Evolutionary conservation across 2,888 invertebrate genomes (phyloP).

Genomic region (Deilephila porcellus): DNA sequence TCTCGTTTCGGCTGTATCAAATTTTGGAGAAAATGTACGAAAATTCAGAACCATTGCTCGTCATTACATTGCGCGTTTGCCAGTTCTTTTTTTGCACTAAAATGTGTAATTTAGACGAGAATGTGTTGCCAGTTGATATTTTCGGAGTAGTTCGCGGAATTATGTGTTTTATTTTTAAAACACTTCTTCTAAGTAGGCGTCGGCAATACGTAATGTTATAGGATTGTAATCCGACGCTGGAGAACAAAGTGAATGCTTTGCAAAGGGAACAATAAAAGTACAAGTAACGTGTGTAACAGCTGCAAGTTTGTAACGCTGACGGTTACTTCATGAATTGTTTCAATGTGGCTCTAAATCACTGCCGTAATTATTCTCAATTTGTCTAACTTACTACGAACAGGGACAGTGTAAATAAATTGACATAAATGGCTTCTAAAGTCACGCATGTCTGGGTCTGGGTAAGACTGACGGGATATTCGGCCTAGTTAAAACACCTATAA

Average conservation of each 20-base stretch:
- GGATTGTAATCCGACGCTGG: constrained; percentile 8
- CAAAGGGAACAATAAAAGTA: constrained; percentile 10
- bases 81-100: not conserved
- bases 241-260: constrained; percentile 1
- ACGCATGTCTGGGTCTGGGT: too few relatives aligned
- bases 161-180: not conserved
- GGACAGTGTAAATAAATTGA: not conserved
- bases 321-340: constrained; percentile 4
- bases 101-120: constrained; percentile 7
- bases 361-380: not conserved
- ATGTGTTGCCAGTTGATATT: not conserved
- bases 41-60: not conserved
- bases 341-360: not conserved
- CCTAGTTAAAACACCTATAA: not conserved
- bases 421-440: too few relatives aligned
- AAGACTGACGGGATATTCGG: not conserved
- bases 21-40: not conserved
- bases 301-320: not conserved
- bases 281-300: not conserved
- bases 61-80: too few relatives aligned
- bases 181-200: not conserved
- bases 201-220: constrained; percentile 14
- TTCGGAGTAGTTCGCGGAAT: not conserved
- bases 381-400: not conserved
- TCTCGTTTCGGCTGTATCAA: not conserved